These are phyloP conservation scores for Cephalopterus ornatus DNA, from an alignment of 2,113 vertebrate genomes.

Conservation along the genomic window DNA sequence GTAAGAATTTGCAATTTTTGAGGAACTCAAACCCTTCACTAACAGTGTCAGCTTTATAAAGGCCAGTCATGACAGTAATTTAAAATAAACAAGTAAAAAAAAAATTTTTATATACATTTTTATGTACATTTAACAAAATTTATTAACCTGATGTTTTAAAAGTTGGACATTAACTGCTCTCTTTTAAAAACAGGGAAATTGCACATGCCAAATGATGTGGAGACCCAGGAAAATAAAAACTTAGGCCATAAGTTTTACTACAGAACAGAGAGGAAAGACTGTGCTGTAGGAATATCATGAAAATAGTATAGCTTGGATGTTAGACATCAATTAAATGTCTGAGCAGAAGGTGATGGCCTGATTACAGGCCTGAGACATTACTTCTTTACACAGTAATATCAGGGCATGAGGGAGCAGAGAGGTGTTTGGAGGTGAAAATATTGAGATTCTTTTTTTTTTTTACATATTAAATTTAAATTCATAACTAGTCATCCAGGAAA, in stretches of 20 bases:
- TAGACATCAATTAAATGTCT: not conserved
- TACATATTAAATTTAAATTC: not conserved
- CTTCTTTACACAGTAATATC: not conserved
- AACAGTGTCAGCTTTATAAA: not conserved
- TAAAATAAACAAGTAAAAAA: not conserved
- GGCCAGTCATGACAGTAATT: not conserved
- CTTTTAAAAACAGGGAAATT: not conserved
- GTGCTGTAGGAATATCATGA: not conserved
- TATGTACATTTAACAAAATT: not conserved
- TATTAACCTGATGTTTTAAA: not conserved
- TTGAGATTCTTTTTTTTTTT: not conserved
- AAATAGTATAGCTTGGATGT: not conserved
- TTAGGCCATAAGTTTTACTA: not conserved
- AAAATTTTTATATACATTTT: not conserved
- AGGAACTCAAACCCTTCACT: not conserved
- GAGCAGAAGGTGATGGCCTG: not conserved
- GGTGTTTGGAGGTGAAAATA: not conserved
- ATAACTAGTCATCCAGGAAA: constrained; percentile 8
- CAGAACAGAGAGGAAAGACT: not conserved
- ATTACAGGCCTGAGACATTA: not conserved
- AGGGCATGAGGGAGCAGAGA: not conserved
- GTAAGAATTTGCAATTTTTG: not conserved
- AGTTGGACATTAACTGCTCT: not conserved
- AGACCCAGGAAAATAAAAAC: not conserved
- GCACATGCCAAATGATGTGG: not conserved